A percentile compares a stretch with the other conserved stretches of the same genome.
These are phyloP conservation scores for Cariama cristata DNA, from an alignment of 2,113 vertebrate species.

Conservation along the genomic window DNA sequence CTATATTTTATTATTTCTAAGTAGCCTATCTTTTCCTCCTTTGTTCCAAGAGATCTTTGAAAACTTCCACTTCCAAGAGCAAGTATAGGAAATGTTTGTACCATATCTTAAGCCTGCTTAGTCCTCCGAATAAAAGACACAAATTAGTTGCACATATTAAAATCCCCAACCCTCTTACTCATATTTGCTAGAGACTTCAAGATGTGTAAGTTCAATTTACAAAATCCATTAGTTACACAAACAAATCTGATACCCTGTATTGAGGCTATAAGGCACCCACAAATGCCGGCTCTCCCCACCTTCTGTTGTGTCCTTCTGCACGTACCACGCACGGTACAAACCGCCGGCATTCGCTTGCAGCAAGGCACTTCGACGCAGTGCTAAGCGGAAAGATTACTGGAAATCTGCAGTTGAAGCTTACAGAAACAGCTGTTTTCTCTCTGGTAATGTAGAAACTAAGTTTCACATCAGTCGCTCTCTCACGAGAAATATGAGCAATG, in stretches of 20 bases:
- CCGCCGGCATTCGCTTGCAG: neutral
- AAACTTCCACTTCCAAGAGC: neutral
- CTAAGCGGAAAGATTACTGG: neutral
- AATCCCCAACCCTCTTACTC: neutral
- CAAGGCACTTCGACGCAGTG: neutral
- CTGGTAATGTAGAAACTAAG: neutral
- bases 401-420: neutral
- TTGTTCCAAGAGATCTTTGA: neutral
- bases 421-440: conserved; percentile 51
- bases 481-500: neutral
- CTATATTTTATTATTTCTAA: neutral
- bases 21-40: neutral
- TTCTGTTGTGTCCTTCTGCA: neutral
- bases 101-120: rapidly evolving
- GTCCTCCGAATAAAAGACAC: neutral
- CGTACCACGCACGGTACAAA: rapidly evolving
- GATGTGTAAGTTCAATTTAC: neutral
- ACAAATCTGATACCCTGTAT: neutral
- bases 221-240: neutral
- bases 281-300: neutral
- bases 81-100: neutral
- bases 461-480: conserved; percentile 9
- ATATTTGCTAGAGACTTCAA: neutral
- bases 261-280: neutral
- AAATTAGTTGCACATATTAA: neutral